Percentiles rank a stretch among this genome's conserved stretches.
Evolutionary conservation across 2,888 invertebrate species (phyloP).

Genomic region (Mythimna lalbum): DNA sequence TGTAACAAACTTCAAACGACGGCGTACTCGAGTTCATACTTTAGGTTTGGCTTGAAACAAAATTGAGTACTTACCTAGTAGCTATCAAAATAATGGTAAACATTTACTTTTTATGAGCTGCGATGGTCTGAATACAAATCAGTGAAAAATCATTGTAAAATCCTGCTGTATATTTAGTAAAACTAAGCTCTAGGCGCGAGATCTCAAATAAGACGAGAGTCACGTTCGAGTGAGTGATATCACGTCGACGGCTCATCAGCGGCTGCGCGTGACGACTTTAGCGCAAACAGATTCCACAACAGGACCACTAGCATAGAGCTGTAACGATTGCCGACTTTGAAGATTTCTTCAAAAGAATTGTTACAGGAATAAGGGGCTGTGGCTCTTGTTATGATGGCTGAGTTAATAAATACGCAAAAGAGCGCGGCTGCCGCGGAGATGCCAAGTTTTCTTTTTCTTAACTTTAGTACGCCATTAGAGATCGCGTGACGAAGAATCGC

Average conservation of each 20-base stretch:
- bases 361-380: slow-evolving; percentile 66
- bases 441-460: slow-evolving; percentile 87
- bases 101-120: slow-evolving; percentile 43
- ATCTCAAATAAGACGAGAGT: slow-evolving; percentile 85
- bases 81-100: slow-evolving; percentile 46
- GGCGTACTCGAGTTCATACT: slow-evolving; percentile 39
- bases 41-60: slow-evolving; percentile 27
- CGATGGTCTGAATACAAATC: slow-evolving; percentile 37
- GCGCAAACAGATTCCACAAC: slow-evolving; percentile 89
- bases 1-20: slow-evolving; percentile 39
- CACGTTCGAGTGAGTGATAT: slow-evolving; percentile 90
- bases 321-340: slow-evolving; percentile 63
- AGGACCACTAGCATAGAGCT: slow-evolving; percentile 78
- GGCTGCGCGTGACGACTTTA: slow-evolving; percentile 90
- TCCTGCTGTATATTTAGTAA: slow-evolving; percentile 51
- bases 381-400: slow-evolving; percentile 78
- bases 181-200: slow-evolving; percentile 78
- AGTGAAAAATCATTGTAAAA: slow-evolving; percentile 46
- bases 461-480: slow-evolving; percentile 90
- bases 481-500: slow-evolving; percentile 86
- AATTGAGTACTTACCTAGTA: slow-evolving; percentile 35
- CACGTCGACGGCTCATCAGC: slow-evolving; percentile 90
- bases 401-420: slow-evolving; percentile 88
- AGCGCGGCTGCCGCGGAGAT: slow-evolving; percentile 75
- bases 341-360: slow-evolving; percentile 66